phyloP scores from a whole-genome alignment of 2,113 vertebrate genomes.

The Myrmophylax atrothorax region DNA sequence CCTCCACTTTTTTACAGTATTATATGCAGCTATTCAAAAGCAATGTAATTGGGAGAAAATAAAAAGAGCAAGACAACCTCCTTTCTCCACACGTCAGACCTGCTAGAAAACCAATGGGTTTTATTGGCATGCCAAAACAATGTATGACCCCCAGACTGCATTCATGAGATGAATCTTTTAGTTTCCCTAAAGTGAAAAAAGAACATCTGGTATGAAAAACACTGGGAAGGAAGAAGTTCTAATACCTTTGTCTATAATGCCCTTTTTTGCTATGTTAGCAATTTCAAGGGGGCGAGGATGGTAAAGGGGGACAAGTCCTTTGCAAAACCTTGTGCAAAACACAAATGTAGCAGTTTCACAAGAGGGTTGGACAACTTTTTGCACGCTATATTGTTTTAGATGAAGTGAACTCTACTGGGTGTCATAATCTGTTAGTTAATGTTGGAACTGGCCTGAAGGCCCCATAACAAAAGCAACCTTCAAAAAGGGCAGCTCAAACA shows the following conservation, averaged over 20 bases:
- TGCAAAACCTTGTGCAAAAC: neutral
- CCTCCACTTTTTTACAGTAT: neutral
- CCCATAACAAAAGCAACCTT: conserved; percentile 35
- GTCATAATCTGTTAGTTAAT: conserved; percentile 44
- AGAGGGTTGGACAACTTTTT: neutral
- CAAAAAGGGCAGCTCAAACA: conserved; percentile 23
- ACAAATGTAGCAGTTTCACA: neutral
- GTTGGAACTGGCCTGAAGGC: conserved; percentile 26
- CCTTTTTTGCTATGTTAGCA: neutral
- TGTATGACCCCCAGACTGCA: neutral
- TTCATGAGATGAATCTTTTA: neutral
- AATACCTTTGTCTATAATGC: neutral
- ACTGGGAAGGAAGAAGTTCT: neutral
- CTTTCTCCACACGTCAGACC: neutral
- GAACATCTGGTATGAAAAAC: neutral
- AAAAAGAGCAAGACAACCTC: neutral
- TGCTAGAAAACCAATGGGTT: neutral
- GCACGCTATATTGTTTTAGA: neutral
- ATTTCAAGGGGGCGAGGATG: neutral
- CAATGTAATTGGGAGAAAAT: neutral
- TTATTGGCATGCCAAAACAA: neutral
- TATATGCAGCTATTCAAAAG: neutral
- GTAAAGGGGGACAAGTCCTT: neutral
- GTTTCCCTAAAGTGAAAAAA: neutral
- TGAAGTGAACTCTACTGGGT: conserved; percentile 1